Conservation (phyloP, 1,140 invertebrate species). For the Calosoma granatense region DNA sequence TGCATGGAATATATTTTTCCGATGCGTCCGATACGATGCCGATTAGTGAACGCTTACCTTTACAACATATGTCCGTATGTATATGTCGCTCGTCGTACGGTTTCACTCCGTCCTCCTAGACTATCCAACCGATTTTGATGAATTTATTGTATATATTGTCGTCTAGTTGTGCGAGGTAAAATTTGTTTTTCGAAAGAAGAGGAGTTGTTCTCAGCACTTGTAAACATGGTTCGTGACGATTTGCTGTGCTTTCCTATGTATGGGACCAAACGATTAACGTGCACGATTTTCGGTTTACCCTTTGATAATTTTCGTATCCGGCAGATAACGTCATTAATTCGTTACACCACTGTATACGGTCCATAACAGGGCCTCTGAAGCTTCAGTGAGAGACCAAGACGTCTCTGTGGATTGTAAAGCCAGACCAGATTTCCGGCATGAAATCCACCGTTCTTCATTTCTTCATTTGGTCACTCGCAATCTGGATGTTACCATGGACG, state of each 20-base stretch:
- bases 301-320: background rate
- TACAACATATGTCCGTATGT: no score
- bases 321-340: constrained; percentile 2
- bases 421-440: constrained; percentile 1
- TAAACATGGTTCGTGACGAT: no score
- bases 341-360: background rate
- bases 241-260: no score
- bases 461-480: background rate
- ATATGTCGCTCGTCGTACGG: no score
- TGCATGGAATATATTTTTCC: background rate
- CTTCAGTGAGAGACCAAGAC: background rate
- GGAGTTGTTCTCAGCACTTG: no score
- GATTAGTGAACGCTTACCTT: background rate
- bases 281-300: background rate
- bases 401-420: constrained; percentile 4
- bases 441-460: background rate
- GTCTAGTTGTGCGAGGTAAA: no score
- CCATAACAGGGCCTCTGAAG: background rate
- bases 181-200: no score
- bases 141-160: no score
- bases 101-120: no score
- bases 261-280: no score
- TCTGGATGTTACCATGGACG: background rate
- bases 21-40: background rate
- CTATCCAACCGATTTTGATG: no score